Conservation (phyloP, 2,888 invertebrate species). For the Pantelozetes paolii region DNA sequence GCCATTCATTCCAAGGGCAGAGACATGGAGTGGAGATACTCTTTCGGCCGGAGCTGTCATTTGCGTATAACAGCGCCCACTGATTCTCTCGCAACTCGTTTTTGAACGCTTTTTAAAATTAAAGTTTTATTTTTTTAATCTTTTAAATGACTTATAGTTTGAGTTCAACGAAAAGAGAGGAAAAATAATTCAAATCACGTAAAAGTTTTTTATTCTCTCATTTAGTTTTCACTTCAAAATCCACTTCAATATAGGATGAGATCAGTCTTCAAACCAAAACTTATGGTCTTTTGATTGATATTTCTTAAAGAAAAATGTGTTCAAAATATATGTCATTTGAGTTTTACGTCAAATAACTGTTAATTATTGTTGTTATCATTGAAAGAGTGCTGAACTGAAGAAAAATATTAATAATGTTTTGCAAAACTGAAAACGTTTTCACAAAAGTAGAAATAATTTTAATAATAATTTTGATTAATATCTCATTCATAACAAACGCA, state of each 20-base stretch:
- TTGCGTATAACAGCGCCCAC: constrained; percentile 8
- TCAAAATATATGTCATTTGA: not conserved
- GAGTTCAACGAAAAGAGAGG: no score
- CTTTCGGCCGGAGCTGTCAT: not conserved
- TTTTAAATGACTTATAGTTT: not conserved
- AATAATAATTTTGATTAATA: not conserved
- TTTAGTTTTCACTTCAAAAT: not conserved
- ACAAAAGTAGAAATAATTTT: not conserved
- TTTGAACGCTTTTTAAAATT: not conserved
- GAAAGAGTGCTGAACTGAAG: not conserved
- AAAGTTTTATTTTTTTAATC: not conserved
- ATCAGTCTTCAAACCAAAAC: not conserved
- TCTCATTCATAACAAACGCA: not conserved
- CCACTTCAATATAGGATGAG: not conserved
- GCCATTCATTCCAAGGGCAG: constrained; percentile 10
- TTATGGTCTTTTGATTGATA: not conserved
- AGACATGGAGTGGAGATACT: constrained; percentile 5
- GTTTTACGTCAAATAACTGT: not conserved
- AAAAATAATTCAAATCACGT: constrained; percentile 22
- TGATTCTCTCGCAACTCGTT: not conserved
- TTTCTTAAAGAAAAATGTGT: not conserved
- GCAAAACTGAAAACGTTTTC: not conserved
- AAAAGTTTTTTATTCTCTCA: not conserved
- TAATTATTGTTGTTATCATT: not conserved
- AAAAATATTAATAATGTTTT: not conserved